Evolutionary conservation across 1,140 invertebrate species (phyloP).

Genomic region (Hirudo medicinalis): DNA sequence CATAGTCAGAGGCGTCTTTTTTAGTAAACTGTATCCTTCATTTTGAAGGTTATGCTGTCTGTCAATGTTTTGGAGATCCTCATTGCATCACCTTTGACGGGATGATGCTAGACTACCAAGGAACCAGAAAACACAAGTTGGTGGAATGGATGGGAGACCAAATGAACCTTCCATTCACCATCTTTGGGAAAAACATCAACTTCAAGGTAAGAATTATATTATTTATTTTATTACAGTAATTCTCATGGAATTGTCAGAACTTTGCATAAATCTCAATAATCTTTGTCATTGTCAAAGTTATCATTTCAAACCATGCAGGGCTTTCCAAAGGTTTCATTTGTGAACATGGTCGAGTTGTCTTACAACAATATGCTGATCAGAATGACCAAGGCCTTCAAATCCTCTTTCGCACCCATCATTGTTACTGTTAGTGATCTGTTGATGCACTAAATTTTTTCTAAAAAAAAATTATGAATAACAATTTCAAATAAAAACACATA

Average conservation of each 20-base stretch:
- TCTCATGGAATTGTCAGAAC: not conserved
- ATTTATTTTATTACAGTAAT: not conserved
- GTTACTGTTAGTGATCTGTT: not conserved
- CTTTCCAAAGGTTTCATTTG: not conserved
- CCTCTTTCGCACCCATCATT: not conserved
- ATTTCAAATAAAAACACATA: too few relatives aligned
- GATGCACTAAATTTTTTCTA: not conserved
- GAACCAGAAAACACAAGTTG: constrained; percentile 8
- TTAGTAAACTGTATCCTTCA: too few relatives aligned
- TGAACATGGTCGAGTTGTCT: not conserved
- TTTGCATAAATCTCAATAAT: not conserved
- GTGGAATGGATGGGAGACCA: not conserved
- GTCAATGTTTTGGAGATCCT: not conserved
- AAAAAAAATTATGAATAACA: too few relatives aligned
- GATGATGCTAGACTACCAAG: not conserved
- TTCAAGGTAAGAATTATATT: not conserved
- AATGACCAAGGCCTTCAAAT: not conserved
- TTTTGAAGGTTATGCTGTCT: not conserved
- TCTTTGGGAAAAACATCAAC: not conserved
- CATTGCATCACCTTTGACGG: constrained; percentile 5
- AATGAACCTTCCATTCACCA: not conserved
- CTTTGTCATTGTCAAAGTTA: not conserved
- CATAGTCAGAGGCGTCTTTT: too few relatives aligned
- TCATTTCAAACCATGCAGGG: not conserved
- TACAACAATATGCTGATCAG: not conserved